phyloP scores from a whole-genome alignment of 2,888 invertebrate genomes.

The Campopleginae sp. region DNA sequence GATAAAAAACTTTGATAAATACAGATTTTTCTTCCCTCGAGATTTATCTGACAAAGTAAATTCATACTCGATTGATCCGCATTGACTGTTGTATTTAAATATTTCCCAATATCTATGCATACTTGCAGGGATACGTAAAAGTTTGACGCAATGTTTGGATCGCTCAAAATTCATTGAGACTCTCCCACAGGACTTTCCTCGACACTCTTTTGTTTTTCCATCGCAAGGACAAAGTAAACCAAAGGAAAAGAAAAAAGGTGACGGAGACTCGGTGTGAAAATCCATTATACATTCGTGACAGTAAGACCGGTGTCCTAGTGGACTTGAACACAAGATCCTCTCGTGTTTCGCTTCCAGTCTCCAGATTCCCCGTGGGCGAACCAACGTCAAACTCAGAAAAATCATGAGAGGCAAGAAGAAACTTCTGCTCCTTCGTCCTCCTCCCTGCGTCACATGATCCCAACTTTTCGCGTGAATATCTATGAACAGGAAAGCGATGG shows the following conservation, averaged over 20 bases:
- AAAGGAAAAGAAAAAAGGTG: neutral
- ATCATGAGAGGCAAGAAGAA: constrained; percentile 44
- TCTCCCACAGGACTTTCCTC: constrained; percentile 43
- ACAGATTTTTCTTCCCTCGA: constrained; percentile 15
- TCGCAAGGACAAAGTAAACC: constrained; percentile 10
- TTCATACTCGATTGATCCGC: constrained; percentile 21
- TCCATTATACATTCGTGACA: constrained; percentile 71
- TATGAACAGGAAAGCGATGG: constrained; percentile 28
- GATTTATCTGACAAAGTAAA: neutral
- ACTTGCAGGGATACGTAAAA: constrained; percentile 25
- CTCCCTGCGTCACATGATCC: constrained; percentile 39
- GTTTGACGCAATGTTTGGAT: constrained; percentile 47
- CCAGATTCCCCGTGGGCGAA: constrained; percentile 49
- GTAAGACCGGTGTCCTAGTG: constrained; percentile 65
- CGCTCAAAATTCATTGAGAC: constrained; percentile 61
- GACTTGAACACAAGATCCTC: constrained; percentile 58
- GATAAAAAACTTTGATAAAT: constrained; percentile 9
- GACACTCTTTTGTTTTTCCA: constrained; percentile 65
- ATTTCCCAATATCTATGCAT: neutral
- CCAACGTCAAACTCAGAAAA: constrained; percentile 41
- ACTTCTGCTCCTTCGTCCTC: constrained; percentile 7
- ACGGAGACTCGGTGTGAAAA: constrained; percentile 63
- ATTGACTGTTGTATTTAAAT: constrained; percentile 5
- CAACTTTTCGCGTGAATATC: constrained; percentile 57
- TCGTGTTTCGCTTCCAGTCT: constrained; percentile 36